Evolutionary conservation across 2,797 vertebrate genomes (phyloP).

Genomic region (Manis pentadactyla): DNA sequence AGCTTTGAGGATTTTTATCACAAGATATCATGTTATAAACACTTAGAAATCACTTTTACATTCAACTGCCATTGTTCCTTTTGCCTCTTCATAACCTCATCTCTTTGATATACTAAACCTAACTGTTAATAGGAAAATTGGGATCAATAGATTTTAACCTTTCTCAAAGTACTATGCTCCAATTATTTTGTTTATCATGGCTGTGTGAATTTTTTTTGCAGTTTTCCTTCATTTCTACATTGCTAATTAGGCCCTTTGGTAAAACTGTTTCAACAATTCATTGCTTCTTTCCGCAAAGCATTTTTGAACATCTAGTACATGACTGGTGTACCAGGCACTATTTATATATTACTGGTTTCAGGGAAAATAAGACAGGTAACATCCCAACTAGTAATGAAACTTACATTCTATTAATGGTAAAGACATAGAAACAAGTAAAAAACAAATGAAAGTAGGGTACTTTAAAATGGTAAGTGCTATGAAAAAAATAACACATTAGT

Average conservation of each 20-base stretch:
- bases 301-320: background rate
- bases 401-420: background rate
- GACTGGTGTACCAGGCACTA: background rate
- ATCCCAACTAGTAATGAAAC: background rate
- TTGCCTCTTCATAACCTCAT: background rate
- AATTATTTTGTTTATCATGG: conserved; percentile 2
- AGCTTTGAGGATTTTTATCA: background rate
- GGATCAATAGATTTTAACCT: background rate
- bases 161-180: background rate
- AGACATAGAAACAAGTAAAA: background rate
- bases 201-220: background rate
- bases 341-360: background rate
- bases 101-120: conserved; percentile 20
- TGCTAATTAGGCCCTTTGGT: conserved; percentile 40
- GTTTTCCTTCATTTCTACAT: background rate
- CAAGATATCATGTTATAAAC: background rate
- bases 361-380: background rate
- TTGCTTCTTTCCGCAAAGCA: background rate
- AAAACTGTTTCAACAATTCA: background rate
- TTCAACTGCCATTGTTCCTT: background rate
- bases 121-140: conserved; percentile 13
- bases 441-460: background rate
- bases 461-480: background rate
- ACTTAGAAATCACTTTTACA: background rate
- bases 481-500: background rate